Evolutionary conservation across 2,797 vertebrate genomes (phyloP), one percentile per base, ranked within the genome.

Genomic region (Carduelis carduelis): DNA sequence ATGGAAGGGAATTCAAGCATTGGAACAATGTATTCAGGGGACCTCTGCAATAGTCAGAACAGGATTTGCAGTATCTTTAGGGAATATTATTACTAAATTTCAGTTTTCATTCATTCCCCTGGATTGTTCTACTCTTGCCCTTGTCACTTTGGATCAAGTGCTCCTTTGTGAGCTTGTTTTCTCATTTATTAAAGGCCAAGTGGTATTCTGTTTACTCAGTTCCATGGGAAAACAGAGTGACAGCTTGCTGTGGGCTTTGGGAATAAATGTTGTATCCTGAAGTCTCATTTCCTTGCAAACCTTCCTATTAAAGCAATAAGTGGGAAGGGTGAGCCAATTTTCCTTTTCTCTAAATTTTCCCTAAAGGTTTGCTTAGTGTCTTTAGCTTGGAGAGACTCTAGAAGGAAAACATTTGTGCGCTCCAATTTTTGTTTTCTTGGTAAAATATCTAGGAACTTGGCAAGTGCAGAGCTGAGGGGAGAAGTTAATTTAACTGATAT

Each of bases 401-500:
- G 41, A 91, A 61, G 52, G 76, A 86, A 92, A 92, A 77, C 83
- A 77, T 24, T 68, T 0, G 0, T 59, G 50, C 17, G 16, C 49
- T 83, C 87, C 84, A 82, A 37, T 85, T 90, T 87, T 90, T 93
- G 64, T 83, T 92, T 75, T 84, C 87, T 83, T 90, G 77, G 87
- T 92, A 92, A 93, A 92, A 74, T 49, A 63, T 69, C 68, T 59
- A 69, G 81, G 30, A 95, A 79, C 66, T 82, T 96, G 96, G 85
- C 94, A 76, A 93, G 74, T 32, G 59, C 24, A 70, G 59, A 35
- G 21, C 66, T 86, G 49, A 86, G 66, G 69, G 87, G 70, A 94
- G 74, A 95, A 93, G 76, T 90, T 95, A 91, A 88, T 82, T 91
- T 82, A 44, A 56, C 41, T 78, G 90, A 91, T 83, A 86, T 68